Evolutionary conservation across 2,888 invertebrate genomes (phyloP), one percentile per base, ranked within the genome.

Genomic region (Julus scandinavius): DNA sequence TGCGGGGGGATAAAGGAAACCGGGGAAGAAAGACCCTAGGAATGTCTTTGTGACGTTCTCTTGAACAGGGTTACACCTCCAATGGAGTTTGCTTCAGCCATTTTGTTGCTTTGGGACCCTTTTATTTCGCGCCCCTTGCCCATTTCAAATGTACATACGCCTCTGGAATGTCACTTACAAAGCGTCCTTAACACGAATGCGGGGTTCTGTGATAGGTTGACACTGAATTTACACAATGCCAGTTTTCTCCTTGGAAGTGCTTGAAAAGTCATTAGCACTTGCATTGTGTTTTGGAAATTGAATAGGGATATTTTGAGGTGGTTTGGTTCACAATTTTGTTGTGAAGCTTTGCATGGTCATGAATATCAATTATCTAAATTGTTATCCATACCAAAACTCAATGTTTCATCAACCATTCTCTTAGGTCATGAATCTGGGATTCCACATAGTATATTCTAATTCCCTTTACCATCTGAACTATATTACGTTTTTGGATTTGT

Each of bases 121-220:
- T 72, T 72, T 72, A 29, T 72, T 72, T n/a, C 72, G 72, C 29
- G 72, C 29, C 72, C 72, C 72, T n/a, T 72, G 72, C 13, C 72
- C 72, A n/a, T 63, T 63, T 63, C 63, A 63, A 63, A 63, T 7
- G 20, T 63, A 20, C 63, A 72, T 72, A 72, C 72, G 72, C 72
- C 72, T 72, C 72, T 72, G 72, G 72, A 72, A 72, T 72, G 72
- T 72, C 63, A 20, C 20, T 20, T 20, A 63, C 72, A 72, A 72
- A 11, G 72, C 4, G 4, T 29, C 2, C 72, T 72, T 72, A 11
- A 63, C 4, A 63, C 63, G 63, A 58, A 17, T 58, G 63, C 7
- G 20, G 58, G 58, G 58, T 58, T 58, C 58, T 58, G 17, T 20
- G 63, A 63, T 6, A 7, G 20, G 63, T 63, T 63, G 63, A 63